Conservation (phyloP, 2,113 vertebrate genomes). For the Symphodus melops region DNA sequence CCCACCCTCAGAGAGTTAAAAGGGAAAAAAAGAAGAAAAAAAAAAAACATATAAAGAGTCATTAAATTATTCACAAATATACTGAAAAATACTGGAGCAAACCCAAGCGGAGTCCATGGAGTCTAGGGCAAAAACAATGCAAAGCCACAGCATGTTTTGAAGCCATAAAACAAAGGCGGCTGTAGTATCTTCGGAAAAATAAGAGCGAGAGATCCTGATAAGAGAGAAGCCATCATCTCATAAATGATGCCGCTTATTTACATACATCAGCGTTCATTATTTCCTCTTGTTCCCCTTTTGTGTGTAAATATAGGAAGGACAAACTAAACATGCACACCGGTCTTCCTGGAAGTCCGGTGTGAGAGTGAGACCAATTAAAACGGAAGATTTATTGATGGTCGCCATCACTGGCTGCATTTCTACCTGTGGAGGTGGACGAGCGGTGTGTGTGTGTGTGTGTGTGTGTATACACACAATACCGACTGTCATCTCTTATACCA, state of each 20-base stretch:
- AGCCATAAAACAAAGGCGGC: conserved; percentile 57
- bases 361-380: conserved; percentile 49
- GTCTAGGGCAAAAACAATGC: conserved; percentile 40
- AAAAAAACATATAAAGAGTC: conserved; percentile 68
- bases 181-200: neutral
- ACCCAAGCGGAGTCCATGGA: conserved; percentile 49
- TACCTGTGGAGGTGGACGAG: conserved; percentile 49
- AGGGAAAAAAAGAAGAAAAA: conserved; percentile 52
- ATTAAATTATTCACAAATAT: conserved; percentile 79
- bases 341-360: conserved; percentile 12
- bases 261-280: conserved; percentile 59
- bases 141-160: conserved; percentile 40
- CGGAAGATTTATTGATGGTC: conserved; percentile 48
- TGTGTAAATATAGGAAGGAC: conserved; percentile 43
- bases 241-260: conserved; percentile 62
- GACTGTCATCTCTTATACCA: conserved; percentile 69
- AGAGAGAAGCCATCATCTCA: conserved; percentile 34
- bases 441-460: conserved; percentile 23
- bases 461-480: no score
- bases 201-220: conserved; percentile 18
- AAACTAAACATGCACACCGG: conserved; percentile 20
- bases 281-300: conserved; percentile 62
- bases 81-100: conserved; percentile 57
- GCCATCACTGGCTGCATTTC: conserved; percentile 35
- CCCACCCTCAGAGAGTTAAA: conserved; percentile 65